Evolutionary conservation across 2,888 invertebrate species (phyloP), one percentile per base, ranked within the genome.

Genomic region (Cryptus viduatorius): DNA sequence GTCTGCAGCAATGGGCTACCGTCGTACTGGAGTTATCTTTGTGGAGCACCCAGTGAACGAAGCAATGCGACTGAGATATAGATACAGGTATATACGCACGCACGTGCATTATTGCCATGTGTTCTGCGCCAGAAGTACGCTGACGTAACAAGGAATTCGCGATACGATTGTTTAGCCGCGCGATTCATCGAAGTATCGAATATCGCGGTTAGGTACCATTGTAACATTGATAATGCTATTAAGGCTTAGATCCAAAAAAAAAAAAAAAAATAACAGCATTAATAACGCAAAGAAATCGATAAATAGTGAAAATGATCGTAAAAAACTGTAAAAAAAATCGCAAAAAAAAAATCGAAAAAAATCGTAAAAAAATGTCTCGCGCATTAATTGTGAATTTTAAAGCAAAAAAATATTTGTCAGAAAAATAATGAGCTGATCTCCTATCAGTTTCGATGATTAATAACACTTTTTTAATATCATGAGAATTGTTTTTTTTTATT

Each of bases 11-110:
- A 31, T 75, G 71, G 37, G 71, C 82, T 81, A 64, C 76, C 75
- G 81, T 83, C 86, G 83, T 78, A 86, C 71, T 68, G 86, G 88
- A 89, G 90, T 90, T 91, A 91, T 91, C 91, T 91, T 90, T 91
- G 90, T 90, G 89, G 90, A 88, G 84, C 90, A 86, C 84, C 82
- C 83, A 84, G 82, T 79, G 80, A 68, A 42, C 56, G 80, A 48
- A 42, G 37, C 53, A 67, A 53, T 29, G 69, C 59, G 50, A 71
- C 65, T 79, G 71, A 31, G 71, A 84, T 75, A 53, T 69, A 68
- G 46, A 46, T 78, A 71, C 71, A 79, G 76, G 72, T 69, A 82
- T 79, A 53, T 67, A 77, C 50, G 50, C 37, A 56, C 65, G 24
- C 71, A 59, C 31, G 56, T 72, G 24, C 16, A 59, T 44, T 42